Evolutionary conservation across 2,113 vertebrate genomes (phyloP).

Genomic region (Epinephelus lanceolatus): DNA sequence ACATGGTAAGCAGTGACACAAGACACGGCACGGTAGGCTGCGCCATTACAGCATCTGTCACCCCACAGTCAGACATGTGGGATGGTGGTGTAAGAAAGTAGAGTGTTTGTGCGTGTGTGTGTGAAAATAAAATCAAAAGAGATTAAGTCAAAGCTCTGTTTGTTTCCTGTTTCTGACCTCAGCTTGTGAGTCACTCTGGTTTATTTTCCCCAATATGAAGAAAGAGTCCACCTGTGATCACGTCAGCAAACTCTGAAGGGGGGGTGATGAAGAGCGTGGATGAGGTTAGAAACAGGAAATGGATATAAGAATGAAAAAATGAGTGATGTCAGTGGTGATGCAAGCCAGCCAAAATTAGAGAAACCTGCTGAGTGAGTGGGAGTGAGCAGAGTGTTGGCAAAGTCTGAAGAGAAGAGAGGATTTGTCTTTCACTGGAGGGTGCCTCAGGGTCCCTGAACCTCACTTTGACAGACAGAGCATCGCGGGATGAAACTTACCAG

Average conservation of each 20-base stretch:
- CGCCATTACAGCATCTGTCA: constrained; percentile 50
- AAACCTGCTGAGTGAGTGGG: constrained; percentile 47
- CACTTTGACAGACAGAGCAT: neutral
- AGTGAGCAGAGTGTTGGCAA: constrained; percentile 19
- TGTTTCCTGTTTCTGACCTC: constrained; percentile 19
- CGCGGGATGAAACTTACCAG: neutral
- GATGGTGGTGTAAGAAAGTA: constrained; percentile 16
- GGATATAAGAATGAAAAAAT: constrained; percentile 12
- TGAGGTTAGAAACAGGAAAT: constrained; percentile 50
- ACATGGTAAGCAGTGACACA: constrained; percentile 47
- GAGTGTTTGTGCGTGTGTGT: constrained; percentile 6
- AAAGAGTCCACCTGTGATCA: constrained; percentile 34
- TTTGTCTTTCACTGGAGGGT: neutral
- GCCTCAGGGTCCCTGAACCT: neutral
- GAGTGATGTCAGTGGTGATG: constrained; percentile 62
- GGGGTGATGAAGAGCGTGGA: constrained; percentile 1
- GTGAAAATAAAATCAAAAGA: constrained; percentile 44
- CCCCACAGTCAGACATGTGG: constrained; percentile 18
- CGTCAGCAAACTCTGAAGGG: constrained; percentile 29
- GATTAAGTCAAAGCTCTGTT: constrained; percentile 46
- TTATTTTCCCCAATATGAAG: neutral
- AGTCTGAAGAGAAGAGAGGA: constrained; percentile 14
- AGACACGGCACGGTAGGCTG: constrained; percentile 36
- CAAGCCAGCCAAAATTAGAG: constrained; percentile 57
- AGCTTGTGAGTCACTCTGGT: constrained; percentile 28